phyloP scores from a whole-genome alignment of 2,797 vertebrate species.

The Antrozous pallidus region DNA sequence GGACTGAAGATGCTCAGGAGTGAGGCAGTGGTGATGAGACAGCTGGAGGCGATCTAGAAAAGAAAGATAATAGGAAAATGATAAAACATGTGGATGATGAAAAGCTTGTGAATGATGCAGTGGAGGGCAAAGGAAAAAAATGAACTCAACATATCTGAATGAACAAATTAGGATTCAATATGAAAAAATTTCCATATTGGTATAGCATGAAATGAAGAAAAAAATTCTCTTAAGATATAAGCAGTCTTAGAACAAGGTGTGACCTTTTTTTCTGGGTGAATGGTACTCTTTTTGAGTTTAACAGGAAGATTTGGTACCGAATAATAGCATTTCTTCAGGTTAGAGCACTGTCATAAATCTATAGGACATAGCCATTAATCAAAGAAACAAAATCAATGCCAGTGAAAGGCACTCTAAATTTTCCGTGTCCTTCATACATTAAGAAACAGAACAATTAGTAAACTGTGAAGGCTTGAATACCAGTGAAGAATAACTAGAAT shows the following conservation, averaged over 20 bases:
- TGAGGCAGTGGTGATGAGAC: not conserved
- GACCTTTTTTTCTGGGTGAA: not conserved
- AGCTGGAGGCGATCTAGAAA: not conserved
- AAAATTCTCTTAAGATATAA: not conserved
- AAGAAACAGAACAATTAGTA: not conserved
- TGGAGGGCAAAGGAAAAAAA: not conserved
- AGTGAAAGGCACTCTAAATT: not conserved
- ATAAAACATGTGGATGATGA: not conserved
- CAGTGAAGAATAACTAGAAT: not conserved
- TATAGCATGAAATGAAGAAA: not conserved
- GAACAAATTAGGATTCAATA: not conserved
- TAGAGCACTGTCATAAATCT: not conserved
- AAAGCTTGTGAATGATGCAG: not conserved
- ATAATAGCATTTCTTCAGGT: not conserved
- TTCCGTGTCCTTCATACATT: not conserved
- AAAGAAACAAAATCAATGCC: not conserved
- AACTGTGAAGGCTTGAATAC: not conserved
- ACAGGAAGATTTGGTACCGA: not conserved
- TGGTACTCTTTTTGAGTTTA: not conserved
- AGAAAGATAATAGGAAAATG: not conserved
- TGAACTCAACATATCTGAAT: not conserved
- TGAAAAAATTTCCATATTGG: not conserved
- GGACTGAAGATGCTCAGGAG: not conserved
- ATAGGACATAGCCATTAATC: not conserved
- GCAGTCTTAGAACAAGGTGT: not conserved